Percentiles rank a stretch among this genome's conserved stretches.
Conservation (phyloP, 2,113 vertebrate genomes). For the Thomomys bottae region DNA sequence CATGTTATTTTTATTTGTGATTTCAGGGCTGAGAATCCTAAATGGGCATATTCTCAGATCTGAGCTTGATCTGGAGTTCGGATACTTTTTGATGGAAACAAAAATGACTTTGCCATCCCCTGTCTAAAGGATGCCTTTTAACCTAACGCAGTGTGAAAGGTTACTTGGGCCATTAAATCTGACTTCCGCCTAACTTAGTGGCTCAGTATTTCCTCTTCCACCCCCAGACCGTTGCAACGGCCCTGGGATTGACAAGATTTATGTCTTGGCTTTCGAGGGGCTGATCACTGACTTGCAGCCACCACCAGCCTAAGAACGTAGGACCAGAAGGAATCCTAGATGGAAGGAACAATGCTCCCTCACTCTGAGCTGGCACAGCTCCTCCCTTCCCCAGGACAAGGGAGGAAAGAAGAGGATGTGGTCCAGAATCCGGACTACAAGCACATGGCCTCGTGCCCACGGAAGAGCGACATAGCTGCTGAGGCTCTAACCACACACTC, state of each 20-base stretch:
- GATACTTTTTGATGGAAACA: neutral
- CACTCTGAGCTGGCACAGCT: neutral
- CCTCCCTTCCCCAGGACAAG: neutral
- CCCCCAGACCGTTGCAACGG: neutral
- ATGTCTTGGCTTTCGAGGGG: neutral
- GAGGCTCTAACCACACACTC: neutral
- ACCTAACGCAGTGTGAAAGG: neutral
- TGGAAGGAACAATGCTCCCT: neutral
- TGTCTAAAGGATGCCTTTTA: neutral
- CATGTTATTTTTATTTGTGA: too few relatives aligned
- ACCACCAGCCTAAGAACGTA: neutral
- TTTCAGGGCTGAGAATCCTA: neutral
- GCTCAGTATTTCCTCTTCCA: neutral
- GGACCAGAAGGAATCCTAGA: neutral
- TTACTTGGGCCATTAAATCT: neutral
- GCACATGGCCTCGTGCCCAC: too few relatives aligned
- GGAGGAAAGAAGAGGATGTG: neutral
- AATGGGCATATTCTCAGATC: too few relatives aligned
- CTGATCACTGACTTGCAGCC: too few relatives aligned
- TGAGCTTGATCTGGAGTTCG: conserved; percentile 15
- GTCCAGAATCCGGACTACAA: neutral
- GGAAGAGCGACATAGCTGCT: neutral
- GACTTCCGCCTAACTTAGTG: neutral
- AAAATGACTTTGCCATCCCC: neutral
- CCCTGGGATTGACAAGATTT: neutral